phyloP scores from a whole-genome alignment of 2,113 vertebrate genomes.

The Xiphorhynchus elegans region DNA sequence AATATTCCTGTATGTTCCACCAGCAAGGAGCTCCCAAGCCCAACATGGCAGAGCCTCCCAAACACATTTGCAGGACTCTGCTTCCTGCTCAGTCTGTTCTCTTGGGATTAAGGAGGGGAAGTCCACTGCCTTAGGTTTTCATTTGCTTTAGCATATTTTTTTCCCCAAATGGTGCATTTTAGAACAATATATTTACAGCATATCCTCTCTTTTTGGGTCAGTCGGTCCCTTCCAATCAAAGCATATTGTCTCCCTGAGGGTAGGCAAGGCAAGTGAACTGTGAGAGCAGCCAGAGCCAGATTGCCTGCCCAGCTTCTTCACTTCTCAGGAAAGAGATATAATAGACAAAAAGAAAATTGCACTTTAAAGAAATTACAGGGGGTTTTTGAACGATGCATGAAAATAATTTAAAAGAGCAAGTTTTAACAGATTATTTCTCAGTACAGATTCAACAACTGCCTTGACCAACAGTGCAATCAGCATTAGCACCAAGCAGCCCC shows the following conservation, averaged over 20 bases:
- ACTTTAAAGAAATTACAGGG: not conserved
- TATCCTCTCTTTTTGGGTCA: constrained; percentile 60
- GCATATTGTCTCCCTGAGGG: constrained; percentile 28
- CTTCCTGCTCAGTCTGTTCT: constrained; percentile 15
- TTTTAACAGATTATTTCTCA: not conserved
- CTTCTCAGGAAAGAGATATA: not conserved
- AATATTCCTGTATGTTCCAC: not conserved
- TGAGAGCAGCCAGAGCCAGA: not conserved
- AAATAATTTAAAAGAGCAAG: not conserved
- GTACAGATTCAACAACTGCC: not conserved
- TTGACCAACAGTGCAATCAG: not conserved
- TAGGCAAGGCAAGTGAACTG: constrained; percentile 49
- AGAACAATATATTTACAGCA: not conserved
- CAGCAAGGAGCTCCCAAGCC: not conserved
- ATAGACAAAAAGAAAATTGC: not conserved
- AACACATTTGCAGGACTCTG: not conserved
- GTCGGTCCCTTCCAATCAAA: constrained; percentile 23
- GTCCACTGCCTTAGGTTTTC: not conserved
- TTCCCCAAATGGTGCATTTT: not conserved
- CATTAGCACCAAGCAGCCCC: not conserved
- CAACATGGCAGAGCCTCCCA: not conserved
- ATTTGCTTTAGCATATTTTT: not conserved
- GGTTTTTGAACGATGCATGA: not conserved
- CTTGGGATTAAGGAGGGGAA: not conserved
- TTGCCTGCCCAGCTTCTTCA: constrained; percentile 24